Conservation (phyloP, 1,140 invertebrate species). For the Sinonovacula constricta region DNA sequence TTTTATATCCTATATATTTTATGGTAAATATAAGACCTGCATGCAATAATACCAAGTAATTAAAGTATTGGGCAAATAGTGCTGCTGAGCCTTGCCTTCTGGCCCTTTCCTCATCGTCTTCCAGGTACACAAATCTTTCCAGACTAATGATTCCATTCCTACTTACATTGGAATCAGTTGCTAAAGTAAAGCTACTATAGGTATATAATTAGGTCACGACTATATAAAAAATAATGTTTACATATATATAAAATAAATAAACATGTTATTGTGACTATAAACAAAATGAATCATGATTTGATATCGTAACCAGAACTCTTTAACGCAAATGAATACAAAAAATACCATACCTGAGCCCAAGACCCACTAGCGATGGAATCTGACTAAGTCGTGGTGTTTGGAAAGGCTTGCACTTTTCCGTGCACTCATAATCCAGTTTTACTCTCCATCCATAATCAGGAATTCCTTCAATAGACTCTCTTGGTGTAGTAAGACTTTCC, state of each 20-base stretch:
- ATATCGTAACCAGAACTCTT: constrained; percentile 56
- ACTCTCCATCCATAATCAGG: constrained; percentile 79
- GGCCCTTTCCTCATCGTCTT: too few species aligned
- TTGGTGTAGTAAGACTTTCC: constrained; percentile 64
- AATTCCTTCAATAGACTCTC: constrained; percentile 62
- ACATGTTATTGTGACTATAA: too few species aligned
- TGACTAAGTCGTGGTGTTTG: constrained; percentile 84
- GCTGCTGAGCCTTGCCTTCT: too few species aligned
- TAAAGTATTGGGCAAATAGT: too few species aligned
- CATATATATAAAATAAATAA: constrained; percentile 43
- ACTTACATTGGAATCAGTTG: too few species aligned
- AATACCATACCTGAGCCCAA: constrained; percentile 81
- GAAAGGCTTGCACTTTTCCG: constrained; percentile 86
- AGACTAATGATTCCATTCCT: too few species aligned
- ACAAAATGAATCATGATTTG: constrained; percentile 46
- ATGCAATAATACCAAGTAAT: too few species aligned
- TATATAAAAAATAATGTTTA: constrained; percentile 15
- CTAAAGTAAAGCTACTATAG: neutral
- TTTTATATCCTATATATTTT: too few species aligned
- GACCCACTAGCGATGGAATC: constrained; percentile 83
- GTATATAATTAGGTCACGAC: constrained; percentile 38
- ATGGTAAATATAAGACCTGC: too few species aligned
- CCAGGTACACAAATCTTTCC: too few species aligned
- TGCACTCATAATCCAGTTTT: constrained; percentile 86
- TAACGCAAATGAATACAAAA: too few species aligned